phyloP scores from a whole-genome alignment of 2,888 invertebrate genomes.

The Aphidius colemani region DNA sequence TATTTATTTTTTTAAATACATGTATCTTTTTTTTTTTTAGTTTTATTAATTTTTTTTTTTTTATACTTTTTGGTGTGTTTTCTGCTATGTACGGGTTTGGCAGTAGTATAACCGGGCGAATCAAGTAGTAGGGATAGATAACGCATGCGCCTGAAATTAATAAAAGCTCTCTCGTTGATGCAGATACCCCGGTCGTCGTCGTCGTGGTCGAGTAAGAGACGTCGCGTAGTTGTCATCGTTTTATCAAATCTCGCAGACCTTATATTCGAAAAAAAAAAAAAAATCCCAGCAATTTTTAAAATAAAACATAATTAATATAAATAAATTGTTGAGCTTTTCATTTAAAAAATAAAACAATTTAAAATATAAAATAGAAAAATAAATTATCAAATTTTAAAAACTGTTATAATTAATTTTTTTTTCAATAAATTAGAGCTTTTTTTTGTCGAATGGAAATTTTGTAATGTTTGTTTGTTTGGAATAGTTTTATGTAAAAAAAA shows the following conservation, averaged over 20 bases:
- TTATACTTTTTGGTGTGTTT: neutral
- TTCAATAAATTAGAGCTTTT: no score
- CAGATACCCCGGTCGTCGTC: constrained; percentile 16
- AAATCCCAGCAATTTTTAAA: neutral
- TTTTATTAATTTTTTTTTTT: neutral
- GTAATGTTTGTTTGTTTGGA: no score
- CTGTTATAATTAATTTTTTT: neutral
- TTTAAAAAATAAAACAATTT: no score
- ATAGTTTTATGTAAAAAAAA: no score
- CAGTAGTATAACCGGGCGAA: no score
- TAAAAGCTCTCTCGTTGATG: constrained; percentile 12
- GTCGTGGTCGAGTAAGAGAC: constrained; percentile 37
- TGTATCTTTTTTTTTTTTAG: neutral
- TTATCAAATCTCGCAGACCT: constrained; percentile 11
- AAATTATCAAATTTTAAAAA: neutral
- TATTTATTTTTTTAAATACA: constrained; percentile 1
- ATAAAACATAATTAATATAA: neutral
- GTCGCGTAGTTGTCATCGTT: constrained; percentile 40
- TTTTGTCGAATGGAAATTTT: no score
- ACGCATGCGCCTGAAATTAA: constrained; percentile 19
- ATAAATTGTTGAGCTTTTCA: no score
- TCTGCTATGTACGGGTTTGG: no score
- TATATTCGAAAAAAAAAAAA: neutral
- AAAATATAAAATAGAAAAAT: neutral
- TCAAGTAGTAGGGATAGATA: neutral